Conservation (phyloP, 1,140 invertebrate genomes). For the Sinonovacula constricta region DNA sequence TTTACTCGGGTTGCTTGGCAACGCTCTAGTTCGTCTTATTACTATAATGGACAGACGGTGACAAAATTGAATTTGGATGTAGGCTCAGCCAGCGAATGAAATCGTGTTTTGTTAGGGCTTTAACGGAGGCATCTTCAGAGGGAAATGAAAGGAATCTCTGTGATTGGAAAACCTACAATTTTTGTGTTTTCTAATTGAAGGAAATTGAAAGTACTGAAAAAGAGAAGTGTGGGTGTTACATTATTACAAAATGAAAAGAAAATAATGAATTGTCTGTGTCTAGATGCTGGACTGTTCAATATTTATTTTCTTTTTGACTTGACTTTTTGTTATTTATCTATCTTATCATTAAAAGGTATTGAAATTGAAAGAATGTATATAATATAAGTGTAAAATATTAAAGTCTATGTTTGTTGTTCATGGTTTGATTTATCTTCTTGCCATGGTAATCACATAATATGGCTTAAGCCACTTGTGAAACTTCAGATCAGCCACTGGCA, state of each 20-base stretch:
- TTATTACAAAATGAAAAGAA: neutral
- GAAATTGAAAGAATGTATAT: too few species aligned
- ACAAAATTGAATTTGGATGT: slow-evolving; percentile 44
- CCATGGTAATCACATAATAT: too few species aligned
- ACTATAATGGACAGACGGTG: slow-evolving; percentile 41
- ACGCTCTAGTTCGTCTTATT: slow-evolving; percentile 39
- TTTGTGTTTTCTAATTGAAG: neutral
- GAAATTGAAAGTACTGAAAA: neutral
- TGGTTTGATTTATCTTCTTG: too few species aligned
- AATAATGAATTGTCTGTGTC: too few species aligned
- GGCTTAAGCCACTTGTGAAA: too few species aligned
- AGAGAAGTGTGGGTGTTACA: neutral
- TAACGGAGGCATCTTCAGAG: neutral
- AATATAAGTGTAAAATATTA: too few species aligned
- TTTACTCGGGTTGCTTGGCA: slow-evolving; percentile 37
- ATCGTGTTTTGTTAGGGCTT: neutral
- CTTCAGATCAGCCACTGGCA: too few species aligned
- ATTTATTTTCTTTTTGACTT: too few species aligned
- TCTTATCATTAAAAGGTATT: too few species aligned
- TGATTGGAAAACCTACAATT: neutral
- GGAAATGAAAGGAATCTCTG: neutral
- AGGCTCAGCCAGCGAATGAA: neutral
- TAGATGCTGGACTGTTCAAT: too few species aligned
- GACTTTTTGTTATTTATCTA: too few species aligned
- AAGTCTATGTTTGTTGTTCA: too few species aligned